Evolutionary conservation across 2,113 vertebrate species (phyloP), one percentile per base, ranked within the genome.

Genomic region (Proterorhinus semilunaris): DNA sequence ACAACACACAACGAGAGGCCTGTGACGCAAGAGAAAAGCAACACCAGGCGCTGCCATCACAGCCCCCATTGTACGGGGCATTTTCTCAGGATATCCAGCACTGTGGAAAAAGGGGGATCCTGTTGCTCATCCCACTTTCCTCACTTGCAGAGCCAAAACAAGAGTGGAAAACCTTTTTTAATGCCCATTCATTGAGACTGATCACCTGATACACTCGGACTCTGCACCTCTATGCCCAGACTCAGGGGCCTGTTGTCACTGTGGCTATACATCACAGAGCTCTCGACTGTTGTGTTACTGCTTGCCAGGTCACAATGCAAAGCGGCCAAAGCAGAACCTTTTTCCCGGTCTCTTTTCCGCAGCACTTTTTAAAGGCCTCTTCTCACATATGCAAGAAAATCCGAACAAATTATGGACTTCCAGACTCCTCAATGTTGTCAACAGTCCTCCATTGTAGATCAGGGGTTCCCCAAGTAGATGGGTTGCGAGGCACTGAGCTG

Each of bases 61-160:
- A 91, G 89, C 80, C 84, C 75, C 88, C 80, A 93, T 93, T 94
- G 91, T 94, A 76, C 65, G 62, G 48, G 61, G 63, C 78, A 74
- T 89, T 92, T 91, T 93, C 93, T 90, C 92, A 94, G 90, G 92
- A 91, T 68, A 94, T 75, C 71, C 87, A 91, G 93, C 87, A 92
- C 92, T 86, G 79, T 76, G 80, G 75, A 79, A 89, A 87, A 83
- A 48, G 72, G 73, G 44, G n/a, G 87, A 87, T 84, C 76, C 74
- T 83, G 79, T 89, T 88, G 83, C 79, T 53, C 76, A 85, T 85
- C 87, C 81, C 80, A 75, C 82, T 89, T 65, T 80, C 66, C 66
- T 66, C 69, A 80, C 74, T 77, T 50, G 66, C 54, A 73, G 75
- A 86, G 80, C 84, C 75, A 87, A 84, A 85, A 77, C 71, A 84